These are phyloP conservation scores for Bimastos eiseni DNA, from an alignment of 2,888 invertebrate species.

Conservation along the genomic window DNA sequence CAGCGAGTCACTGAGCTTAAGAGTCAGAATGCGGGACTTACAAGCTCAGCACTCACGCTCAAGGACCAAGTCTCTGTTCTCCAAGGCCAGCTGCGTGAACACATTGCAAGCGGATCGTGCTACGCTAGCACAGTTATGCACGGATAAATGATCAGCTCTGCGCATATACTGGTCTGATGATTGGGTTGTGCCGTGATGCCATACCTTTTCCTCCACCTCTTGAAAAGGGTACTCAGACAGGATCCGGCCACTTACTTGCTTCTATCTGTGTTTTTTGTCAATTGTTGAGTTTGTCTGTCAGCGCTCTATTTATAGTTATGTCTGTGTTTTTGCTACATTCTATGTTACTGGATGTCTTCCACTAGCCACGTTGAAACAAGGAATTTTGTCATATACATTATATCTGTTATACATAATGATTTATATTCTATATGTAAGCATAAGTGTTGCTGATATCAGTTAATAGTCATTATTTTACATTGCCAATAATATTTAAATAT, in stretches of 20 bases:
- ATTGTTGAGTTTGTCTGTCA: conserved; percentile 13
- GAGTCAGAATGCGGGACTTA: conserved; percentile 84
- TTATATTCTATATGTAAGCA: conserved; percentile 13
- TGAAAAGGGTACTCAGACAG: background rate
- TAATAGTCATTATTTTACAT: background rate
- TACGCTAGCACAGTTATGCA: background rate
- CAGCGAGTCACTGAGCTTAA: conserved; percentile 88
- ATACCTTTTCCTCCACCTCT: background rate
- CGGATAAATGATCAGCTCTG: background rate
- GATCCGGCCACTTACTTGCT: conserved; percentile 2
- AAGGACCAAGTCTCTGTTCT: conserved; percentile 86
- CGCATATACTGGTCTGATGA: background rate
- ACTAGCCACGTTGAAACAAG: conserved; percentile 3
- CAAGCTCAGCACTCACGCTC: conserved; percentile 79
- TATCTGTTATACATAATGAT: background rate
- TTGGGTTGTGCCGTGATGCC: background rate
- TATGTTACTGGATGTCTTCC: conserved; percentile 13
- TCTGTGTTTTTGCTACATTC: conserved; percentile 13
- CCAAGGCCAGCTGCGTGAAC: conserved; percentile 91
- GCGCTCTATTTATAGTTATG: conserved; percentile 3
- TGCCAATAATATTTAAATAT: background rate
- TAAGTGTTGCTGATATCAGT: background rate
- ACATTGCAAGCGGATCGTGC: conserved; percentile 79
- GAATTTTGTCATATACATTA: conserved; percentile 6
- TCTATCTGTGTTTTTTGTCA: conserved; percentile 13